Conservation (phyloP, 2,888 invertebrate genomes). For the Melanotus villosus region DNA sequence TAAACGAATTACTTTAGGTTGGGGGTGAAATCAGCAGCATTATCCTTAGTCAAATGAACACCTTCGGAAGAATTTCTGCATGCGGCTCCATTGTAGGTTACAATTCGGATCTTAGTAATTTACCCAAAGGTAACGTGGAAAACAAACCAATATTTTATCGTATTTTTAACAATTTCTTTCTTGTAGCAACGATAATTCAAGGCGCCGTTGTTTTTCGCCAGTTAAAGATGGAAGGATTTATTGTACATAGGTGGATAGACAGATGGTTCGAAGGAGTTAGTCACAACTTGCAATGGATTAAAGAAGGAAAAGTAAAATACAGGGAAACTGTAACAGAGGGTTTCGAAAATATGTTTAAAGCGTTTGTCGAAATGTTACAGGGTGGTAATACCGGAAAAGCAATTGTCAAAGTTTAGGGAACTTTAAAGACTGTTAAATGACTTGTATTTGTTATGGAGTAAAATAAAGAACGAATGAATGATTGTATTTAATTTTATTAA, state of each 20-base stretch:
- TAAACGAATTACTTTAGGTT: constrained; percentile 66
- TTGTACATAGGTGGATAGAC: constrained; percentile 70
- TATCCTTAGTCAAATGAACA: constrained; percentile 76
- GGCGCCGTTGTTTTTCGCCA: constrained; percentile 72
- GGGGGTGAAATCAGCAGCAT: constrained; percentile 77
- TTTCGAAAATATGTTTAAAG: constrained; percentile 81
- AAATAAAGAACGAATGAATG: too few relatives aligned
- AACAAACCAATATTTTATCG: background rate
- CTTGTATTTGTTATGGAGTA: too few relatives aligned
- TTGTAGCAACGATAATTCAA: constrained; percentile 70
- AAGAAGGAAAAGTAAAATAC: constrained; percentile 78
- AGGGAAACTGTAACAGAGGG: constrained; percentile 79
- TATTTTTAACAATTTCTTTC: background rate
- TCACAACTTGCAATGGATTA: constrained; percentile 75
- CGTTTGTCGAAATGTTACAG: constrained; percentile 74
- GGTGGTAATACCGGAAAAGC: constrained; percentile 83
- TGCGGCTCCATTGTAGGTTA: constrained; percentile 79
- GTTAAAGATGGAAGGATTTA: constrained; percentile 77
- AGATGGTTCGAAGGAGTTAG: constrained; percentile 75
- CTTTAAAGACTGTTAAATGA: background rate
- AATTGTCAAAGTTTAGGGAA: constrained; percentile 71
- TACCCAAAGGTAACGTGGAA: background rate
- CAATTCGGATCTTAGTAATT: constrained; percentile 14
- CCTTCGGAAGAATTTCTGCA: constrained; percentile 74
- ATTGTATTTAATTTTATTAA: too few relatives aligned